Evolutionary conservation across 2,888 invertebrate genomes (phyloP).

Genomic region (Molorchus minor): DNA sequence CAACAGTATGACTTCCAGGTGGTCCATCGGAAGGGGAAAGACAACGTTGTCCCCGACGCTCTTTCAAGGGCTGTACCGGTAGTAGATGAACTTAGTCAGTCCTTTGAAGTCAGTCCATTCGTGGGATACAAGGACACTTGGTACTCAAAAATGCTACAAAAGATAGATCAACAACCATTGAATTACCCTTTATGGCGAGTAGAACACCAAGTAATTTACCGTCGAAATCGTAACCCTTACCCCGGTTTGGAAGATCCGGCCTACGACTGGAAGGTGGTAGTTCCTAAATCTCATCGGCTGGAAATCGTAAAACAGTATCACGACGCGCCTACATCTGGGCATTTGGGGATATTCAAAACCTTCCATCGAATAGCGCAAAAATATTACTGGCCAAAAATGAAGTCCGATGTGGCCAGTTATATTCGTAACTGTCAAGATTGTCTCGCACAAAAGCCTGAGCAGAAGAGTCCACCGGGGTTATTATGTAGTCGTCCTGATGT

Average conservation of each 20-base stretch:
- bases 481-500: neutral
- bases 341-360: neutral
- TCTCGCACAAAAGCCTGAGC: neutral
- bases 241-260: neutral
- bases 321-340: neutral
- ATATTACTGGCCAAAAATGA: neutral
- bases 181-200: neutral
- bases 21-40: no score
- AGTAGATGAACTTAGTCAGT: no score
- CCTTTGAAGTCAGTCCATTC: no score
- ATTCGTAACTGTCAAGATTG: no score
- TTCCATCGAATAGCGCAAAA: neutral
- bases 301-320: neutral
- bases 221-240: neutral
- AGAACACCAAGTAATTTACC: neutral
- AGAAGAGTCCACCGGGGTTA: neutral
- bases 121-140: neutral
- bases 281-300: neutral
- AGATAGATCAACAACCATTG: neutral
- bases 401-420: neutral
- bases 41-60: no score
- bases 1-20: no score
- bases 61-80: no score
- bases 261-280: neutral
- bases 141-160: neutral